Conservation (phyloP, 2,888 invertebrate species). For the Drosophila kuntzei region DNA sequence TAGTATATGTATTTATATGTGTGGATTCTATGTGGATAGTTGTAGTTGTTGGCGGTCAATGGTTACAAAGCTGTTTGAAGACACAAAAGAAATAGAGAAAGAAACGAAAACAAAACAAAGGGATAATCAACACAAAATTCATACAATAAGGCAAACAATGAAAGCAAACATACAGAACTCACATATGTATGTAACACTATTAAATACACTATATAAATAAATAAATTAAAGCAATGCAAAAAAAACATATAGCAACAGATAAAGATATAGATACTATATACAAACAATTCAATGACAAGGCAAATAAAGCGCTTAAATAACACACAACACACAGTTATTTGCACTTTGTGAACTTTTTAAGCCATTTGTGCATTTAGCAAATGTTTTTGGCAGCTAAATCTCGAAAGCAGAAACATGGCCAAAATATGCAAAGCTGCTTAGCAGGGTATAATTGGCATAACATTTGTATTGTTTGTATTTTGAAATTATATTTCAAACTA, state of each 20-base stretch:
- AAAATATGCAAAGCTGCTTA: constrained; percentile 28
- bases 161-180: constrained; percentile 25
- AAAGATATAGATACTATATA: background rate
- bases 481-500: background rate
- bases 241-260: constrained; percentile 4
- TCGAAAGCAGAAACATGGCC: constrained; percentile 1
- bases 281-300: background rate
- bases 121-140: constrained; percentile 45
- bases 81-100: constrained; percentile 50
- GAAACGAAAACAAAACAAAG: constrained; percentile 53
- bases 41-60: constrained; percentile 46
- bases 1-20: constrained; percentile 12
- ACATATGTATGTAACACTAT: constrained; percentile 3
- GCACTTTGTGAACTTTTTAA: constrained; percentile 35
- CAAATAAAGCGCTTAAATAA: constrained; percentile 30
- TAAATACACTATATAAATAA: constrained; percentile 9
- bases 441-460: background rate
- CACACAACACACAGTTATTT: constrained; percentile 39
- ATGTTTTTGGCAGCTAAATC: constrained; percentile 13
- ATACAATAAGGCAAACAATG: constrained; percentile 34
- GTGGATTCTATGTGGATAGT: constrained; percentile 29
- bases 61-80: constrained; percentile 71
- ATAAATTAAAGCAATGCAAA: constrained; percentile 21
- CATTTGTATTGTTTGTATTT: background rate
- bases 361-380: constrained; percentile 5